Conservation (phyloP, 64 coral and sea anemone genomes). For the Orbicella faveolata region DNA sequence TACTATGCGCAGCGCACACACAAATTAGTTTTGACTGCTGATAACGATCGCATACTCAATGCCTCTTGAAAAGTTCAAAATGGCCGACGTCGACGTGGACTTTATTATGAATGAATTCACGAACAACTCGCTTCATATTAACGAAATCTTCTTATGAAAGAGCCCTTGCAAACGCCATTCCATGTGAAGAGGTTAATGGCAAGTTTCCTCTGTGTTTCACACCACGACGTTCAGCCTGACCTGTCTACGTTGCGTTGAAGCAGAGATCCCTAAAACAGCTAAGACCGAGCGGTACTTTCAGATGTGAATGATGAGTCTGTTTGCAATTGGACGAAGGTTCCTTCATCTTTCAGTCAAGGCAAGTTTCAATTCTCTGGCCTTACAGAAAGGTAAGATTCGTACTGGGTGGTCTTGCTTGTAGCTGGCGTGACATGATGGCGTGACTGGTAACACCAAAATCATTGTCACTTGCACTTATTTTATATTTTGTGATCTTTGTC, state of each 20-base stretch:
- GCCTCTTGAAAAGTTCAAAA: neutral
- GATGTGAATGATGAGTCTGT: neutral
- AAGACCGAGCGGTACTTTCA: too few relatives aligned
- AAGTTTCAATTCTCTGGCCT: neutral
- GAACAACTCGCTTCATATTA: too few relatives aligned
- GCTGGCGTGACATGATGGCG: neutral
- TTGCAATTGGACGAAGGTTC: neutral
- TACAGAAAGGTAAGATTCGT: neutral
- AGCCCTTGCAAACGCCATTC: too few relatives aligned
- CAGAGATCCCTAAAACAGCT: too few relatives aligned
- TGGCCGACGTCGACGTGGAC: neutral
- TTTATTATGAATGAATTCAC: too few relatives aligned
- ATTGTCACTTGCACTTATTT: neutral
- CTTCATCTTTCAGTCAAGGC: neutral
- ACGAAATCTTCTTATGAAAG: too few relatives aligned
- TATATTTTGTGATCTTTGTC: neutral
- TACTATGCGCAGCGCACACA: neutral
- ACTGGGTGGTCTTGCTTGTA: neutral
- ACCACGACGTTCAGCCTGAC: too few relatives aligned
- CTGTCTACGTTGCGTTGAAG: too few relatives aligned
- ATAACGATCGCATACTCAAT: neutral
- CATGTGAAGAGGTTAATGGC: too few relatives aligned
- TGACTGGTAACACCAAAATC: neutral
- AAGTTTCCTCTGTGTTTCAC: too few relatives aligned
- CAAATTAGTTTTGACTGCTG: conserved; percentile 15